A percentile compares a stretch with the other conserved stretches of the same genome.
These are phyloP conservation scores for Ammodytes marinus DNA, from an alignment of 2,113 vertebrate genomes.

Conservation along the genomic window DNA sequence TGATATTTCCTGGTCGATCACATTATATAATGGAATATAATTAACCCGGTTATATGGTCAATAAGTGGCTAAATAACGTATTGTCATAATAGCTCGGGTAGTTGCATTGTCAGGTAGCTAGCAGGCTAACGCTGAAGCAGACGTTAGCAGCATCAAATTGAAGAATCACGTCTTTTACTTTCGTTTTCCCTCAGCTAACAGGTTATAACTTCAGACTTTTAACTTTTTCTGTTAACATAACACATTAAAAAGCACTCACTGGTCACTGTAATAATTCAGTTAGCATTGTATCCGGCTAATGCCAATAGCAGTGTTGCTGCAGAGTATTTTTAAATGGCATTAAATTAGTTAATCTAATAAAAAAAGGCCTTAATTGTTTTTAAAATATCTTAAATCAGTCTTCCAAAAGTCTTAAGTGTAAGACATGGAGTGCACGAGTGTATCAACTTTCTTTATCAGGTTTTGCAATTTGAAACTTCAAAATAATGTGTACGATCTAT, in stretches of 20 bases:
- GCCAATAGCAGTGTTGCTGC: no score
- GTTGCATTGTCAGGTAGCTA: not conserved
- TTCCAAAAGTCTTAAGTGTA: no score
- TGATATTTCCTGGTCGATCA: not conserved
- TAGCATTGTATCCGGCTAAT: not conserved
- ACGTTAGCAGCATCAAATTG: constrained; percentile 31
- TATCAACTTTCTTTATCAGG: no score
- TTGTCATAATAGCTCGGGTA: no score
- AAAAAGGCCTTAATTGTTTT: no score
- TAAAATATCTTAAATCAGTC: no score
- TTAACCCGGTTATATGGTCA: rapidly evolving
- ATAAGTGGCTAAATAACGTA: not conserved
- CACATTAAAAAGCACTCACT: rapidly evolving
- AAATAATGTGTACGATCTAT: no score
- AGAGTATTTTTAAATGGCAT: no score
- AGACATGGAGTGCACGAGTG: no score
- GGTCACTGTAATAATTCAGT: not conserved
- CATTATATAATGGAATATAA: not conserved
- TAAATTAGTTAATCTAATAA: no score
- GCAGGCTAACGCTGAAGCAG: constrained; percentile 7
- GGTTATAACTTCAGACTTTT: not conserved
- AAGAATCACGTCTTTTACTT: constrained; percentile 53
- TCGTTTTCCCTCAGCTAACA: constrained; percentile 50
- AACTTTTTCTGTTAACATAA: not conserved
- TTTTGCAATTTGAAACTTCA: no score